A percentile compares a stretch with the other conserved stretches of the same genome.
Conservation (phyloP, 2,113 vertebrate genomes). For the Ceratotherium simum region DNA sequence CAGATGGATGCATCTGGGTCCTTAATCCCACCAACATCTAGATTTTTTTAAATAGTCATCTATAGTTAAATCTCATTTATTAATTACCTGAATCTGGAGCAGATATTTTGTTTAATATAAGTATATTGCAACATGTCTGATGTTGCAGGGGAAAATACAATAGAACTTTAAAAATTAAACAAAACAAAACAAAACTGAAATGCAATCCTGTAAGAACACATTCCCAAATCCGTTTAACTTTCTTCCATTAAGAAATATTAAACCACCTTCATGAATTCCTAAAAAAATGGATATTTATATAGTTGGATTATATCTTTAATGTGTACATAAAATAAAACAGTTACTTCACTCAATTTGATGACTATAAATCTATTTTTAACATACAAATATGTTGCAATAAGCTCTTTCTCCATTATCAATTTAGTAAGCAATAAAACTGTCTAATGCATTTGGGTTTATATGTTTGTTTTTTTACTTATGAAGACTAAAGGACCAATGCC, state of each 20-base stretch:
- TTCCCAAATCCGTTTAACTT: slow-evolving; percentile 38
- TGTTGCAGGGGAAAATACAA: background rate
- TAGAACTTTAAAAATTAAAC: slow-evolving; percentile 23
- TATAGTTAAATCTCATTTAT: background rate
- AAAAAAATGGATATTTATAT: background rate
- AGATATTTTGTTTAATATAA: slow-evolving; percentile 12
- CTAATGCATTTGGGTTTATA: background rate
- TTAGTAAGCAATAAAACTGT: slow-evolving; percentile 4
- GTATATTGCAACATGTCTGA: background rate
- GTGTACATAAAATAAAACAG: background rate
- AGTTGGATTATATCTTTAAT: background rate
- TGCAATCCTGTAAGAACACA: background rate
- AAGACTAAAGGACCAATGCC: background rate
- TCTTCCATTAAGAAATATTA: slow-evolving; percentile 50
- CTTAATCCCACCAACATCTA: background rate
- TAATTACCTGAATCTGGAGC: background rate
- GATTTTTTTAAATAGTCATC: background rate
- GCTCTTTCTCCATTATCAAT: background rate
- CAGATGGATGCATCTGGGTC: background rate
- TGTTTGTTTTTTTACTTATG: background rate
- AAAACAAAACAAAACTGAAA: slow-evolving; percentile 12
- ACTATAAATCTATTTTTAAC: background rate
- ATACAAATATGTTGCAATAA: background rate
- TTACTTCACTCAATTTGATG: background rate
- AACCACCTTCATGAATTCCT: background rate